Evolutionary conservation across 1,140 invertebrate genomes (phyloP).

Genomic region (Hydropsyche tenuis): DNA sequence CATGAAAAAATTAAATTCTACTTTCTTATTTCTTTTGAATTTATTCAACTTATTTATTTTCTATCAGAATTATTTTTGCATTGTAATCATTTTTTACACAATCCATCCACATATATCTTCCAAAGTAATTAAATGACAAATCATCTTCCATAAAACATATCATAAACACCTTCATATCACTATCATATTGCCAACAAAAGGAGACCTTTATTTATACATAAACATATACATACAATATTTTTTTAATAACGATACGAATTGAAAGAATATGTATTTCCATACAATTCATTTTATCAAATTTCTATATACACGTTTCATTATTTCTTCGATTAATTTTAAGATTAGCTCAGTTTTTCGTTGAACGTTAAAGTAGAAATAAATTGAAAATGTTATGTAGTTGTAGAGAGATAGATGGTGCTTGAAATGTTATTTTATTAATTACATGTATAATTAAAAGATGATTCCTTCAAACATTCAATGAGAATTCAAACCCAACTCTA

Average conservation of each 20-base stretch:
- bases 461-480: too few species aligned
- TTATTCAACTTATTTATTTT: neutral
- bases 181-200: neutral
- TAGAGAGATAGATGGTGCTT: slow-evolving; percentile 21
- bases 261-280: neutral
- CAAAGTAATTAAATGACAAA: neutral
- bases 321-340: slow-evolving; percentile 14
- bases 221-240: slow-evolving; percentile 11
- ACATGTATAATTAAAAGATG: too few species aligned
- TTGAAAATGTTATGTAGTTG: slow-evolving; percentile 27
- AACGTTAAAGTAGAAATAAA: neutral
- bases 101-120: slow-evolving; percentile 35
- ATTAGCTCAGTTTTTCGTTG: slow-evolving; percentile 13
- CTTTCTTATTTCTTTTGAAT: too few species aligned
- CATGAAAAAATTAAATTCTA: neutral
- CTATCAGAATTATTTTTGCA: neutral
- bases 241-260: neutral
- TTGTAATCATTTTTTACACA: neutral
- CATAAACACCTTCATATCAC: slow-evolving; percentile 26
- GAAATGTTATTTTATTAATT: slow-evolving; percentile 8
- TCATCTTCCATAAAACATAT: slow-evolving; percentile 36
- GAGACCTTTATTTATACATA: neutral
- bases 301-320: neutral
- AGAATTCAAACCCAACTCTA: too few species aligned
- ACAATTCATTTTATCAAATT: neutral